Percentiles rank a stretch among this genome's conserved stretches.
phyloP scores from a whole-genome alignment of 2,888 invertebrate species.

The Drosophila diplacantha region DNA sequence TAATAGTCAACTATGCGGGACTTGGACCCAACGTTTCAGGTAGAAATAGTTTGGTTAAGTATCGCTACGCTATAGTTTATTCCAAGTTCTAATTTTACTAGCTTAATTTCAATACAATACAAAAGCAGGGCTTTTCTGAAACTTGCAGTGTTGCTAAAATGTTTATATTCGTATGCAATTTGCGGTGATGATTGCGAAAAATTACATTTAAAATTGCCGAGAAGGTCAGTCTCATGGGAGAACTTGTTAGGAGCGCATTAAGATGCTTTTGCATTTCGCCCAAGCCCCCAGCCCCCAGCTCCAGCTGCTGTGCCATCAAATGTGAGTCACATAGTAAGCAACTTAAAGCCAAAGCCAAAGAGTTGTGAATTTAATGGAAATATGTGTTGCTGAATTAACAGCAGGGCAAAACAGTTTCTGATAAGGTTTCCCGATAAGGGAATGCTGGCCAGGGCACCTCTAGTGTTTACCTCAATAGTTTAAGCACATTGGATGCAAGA shows the following conservation, averaged over 20 bases:
- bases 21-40: constrained; percentile 62
- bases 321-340: constrained; percentile 2
- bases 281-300: background rate
- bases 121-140: background rate
- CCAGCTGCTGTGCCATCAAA: background rate
- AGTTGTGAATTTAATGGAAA: constrained; percentile 10
- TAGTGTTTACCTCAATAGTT: background rate
- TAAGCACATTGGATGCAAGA: background rate
- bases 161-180: background rate
- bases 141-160: background rate
- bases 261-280: constrained; percentile 13
- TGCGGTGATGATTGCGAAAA: constrained; percentile 9
- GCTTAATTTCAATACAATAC: constrained; percentile 37
- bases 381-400: constrained; percentile 9
- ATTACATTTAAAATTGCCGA: constrained; percentile 6
- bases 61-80: constrained; percentile 19
- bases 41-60: constrained; percentile 58
- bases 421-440: constrained; percentile 5
- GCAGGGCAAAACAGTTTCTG: constrained; percentile 2
- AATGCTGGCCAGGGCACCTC: background rate
- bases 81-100: constrained; percentile 44
- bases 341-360: background rate
- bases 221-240: constrained; percentile 23
- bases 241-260: constrained; percentile 18
- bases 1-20: constrained; percentile 13